phyloP scores from a whole-genome alignment of 2,888 invertebrate genomes.

The Tachina grossa region DNA sequence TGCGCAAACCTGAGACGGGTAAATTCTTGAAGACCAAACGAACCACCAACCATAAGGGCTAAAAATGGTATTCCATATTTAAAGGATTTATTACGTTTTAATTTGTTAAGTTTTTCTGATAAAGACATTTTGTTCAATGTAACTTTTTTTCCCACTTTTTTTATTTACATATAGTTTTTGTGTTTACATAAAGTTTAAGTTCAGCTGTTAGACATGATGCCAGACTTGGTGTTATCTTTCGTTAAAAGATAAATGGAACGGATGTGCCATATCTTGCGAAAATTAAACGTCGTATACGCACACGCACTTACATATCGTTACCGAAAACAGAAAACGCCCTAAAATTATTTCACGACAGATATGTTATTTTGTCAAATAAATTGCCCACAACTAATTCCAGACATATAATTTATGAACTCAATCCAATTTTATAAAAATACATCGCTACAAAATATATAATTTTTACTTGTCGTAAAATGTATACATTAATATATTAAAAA shows the following conservation, averaged over 20 bases:
- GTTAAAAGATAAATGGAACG: constrained; percentile 13
- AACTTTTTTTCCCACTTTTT: no score
- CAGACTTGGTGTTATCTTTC: not conserved
- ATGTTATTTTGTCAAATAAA: no score
- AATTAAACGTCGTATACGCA: not conserved
- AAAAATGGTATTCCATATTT: constrained; percentile 90
- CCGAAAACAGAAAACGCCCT: no score
- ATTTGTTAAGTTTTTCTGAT: constrained; percentile 74
- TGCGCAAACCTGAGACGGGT: constrained; percentile 86
- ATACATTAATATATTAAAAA: no score
- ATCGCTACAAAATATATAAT: no score
- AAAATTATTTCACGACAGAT: no score
- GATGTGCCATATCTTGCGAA: not conserved
- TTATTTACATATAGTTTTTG: not conserved
- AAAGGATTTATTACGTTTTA: constrained; percentile 80
- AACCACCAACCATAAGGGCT: constrained; percentile 89
- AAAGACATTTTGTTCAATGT: constrained; percentile 74
- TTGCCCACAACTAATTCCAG: no score
- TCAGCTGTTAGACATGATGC: not conserved
- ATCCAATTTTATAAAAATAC: no score
- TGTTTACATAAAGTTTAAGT: constrained; percentile 36
- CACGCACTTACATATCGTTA: no score
- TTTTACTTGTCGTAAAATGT: no score
- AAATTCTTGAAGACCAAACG: constrained; percentile 90
- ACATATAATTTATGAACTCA: no score